Conservation (phyloP, 2,797 vertebrate genomes). For the Denticeps clupeoides region DNA sequence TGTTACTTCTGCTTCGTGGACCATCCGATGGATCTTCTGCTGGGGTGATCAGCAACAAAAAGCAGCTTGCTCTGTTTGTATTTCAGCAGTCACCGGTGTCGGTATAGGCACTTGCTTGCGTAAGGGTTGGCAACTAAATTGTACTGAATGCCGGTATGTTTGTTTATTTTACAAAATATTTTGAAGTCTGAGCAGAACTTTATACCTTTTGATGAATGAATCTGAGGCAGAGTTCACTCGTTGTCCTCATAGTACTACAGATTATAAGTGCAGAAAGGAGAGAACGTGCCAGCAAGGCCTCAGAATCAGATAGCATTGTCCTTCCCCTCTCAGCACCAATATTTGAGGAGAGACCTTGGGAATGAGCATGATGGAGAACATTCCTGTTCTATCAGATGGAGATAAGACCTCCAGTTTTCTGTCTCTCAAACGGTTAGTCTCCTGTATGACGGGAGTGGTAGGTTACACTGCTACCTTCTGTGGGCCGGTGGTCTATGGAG, state of each 20-base stretch:
- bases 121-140: slow-evolving; percentile 1
- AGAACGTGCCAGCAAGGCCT: neutral
- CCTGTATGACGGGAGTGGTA: slow-evolving; percentile 30
- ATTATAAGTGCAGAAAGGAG: neutral
- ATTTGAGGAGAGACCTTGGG: neutral
- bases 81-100: neutral
- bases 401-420: slow-evolving; percentile 7
- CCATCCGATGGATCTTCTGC: neutral
- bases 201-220: too few relatives aligned
- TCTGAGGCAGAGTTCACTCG: too few relatives aligned
- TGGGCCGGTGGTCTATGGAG: neutral
- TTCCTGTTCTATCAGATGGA: neutral
- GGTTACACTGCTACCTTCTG: slow-evolving; percentile 25
- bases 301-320: neutral
- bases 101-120: neutral
- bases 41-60: slow-evolving; percentile 3
- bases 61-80: slow-evolving; percentile 6
- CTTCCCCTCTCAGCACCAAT: neutral
- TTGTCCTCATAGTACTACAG: neutral
- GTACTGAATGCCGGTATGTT: too few relatives aligned
- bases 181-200: slow-evolving; percentile 4
- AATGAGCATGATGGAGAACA: neutral
- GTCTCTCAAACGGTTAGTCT: slow-evolving; percentile 10
- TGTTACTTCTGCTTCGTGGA: slow-evolving; percentile 5
- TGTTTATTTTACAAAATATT: too few relatives aligned